These are phyloP conservation scores for Acropora tenuis DNA, from an alignment of 64 coral and sea anemone genomes.

Conservation along the genomic window DNA sequence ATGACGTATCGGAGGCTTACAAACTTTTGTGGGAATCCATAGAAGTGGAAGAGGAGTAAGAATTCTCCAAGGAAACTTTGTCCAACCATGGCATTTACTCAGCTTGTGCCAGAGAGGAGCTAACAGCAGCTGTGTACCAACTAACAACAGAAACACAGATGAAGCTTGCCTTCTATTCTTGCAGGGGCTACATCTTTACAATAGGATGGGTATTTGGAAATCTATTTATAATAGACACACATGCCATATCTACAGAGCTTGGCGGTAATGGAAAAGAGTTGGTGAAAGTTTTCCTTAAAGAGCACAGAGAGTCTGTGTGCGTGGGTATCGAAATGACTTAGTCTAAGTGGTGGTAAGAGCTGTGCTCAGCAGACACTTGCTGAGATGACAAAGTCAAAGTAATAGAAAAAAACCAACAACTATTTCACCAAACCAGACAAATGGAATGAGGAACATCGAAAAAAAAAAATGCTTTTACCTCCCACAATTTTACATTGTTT, in stretches of 20 bases:
- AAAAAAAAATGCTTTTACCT: not conserved
- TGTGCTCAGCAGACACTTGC: constrained; percentile 47
- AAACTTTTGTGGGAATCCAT: not conserved
- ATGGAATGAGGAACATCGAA: not conserved
- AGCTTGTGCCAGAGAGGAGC: constrained; percentile 16
- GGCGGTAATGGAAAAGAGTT: constrained; percentile 43
- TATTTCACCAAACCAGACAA: not conserved
- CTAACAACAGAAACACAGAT: not conserved
- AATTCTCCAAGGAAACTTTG: constrained; percentile 49
- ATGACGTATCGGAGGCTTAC: constrained; percentile 54
- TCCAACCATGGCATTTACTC: not conserved
- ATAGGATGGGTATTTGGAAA: constrained; percentile 45
- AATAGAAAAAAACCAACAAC: constrained; percentile 2
- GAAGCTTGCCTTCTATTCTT: constrained; percentile 58
- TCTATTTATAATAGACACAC: constrained; percentile 70
- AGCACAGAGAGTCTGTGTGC: not conserved
- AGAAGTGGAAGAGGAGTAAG: constrained; percentile 30
- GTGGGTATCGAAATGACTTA: constrained; percentile 63
- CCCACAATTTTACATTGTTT: too few species aligned
- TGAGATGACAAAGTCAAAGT: constrained; percentile 8
- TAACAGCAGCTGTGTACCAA: constrained; percentile 14
- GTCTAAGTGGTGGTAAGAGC: constrained; percentile 32
- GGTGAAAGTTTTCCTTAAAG: constrained; percentile 58
- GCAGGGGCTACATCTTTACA: constrained; percentile 63
- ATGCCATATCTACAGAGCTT: constrained; percentile 22